phyloP scores from a whole-genome alignment of 2,113 vertebrate genomes.

The Piprites chloris region DNA sequence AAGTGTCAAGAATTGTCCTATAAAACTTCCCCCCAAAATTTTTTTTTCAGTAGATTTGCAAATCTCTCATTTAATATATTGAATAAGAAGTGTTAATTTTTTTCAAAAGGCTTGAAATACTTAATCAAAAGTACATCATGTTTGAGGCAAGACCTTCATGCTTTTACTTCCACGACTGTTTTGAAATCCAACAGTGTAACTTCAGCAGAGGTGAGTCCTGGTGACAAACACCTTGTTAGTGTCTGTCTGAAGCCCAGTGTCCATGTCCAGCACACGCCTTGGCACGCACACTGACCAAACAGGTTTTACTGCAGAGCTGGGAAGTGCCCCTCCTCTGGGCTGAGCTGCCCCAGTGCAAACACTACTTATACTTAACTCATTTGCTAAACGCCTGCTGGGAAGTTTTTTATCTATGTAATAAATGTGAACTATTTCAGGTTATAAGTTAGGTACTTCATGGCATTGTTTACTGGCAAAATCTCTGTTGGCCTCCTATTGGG shows the following conservation, averaged over 20 bases:
- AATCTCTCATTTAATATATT: background rate
- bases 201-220: background rate
- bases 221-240: background rate
- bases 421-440: background rate
- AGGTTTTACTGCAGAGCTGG: background rate
- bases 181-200: background rate
- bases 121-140: background rate
- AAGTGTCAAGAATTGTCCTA: background rate
- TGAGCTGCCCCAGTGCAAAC: background rate
- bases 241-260: background rate
- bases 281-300: background rate
- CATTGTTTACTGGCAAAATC: background rate
- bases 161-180: background rate
- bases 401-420: background rate
- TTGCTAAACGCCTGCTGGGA: background rate
- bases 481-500: background rate
- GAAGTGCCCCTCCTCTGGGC: background rate
- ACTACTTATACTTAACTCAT: fast-evolving
- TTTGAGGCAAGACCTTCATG: background rate
- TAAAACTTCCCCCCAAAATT: background rate
- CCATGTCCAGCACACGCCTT: background rate
- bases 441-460: background rate
- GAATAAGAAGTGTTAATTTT: background rate
- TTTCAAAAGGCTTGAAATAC: background rate
- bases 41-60: background rate